Evolutionary conservation across 2,113 vertebrate genomes (phyloP).

Genomic region (Leucoraja erinaceus): DNA sequence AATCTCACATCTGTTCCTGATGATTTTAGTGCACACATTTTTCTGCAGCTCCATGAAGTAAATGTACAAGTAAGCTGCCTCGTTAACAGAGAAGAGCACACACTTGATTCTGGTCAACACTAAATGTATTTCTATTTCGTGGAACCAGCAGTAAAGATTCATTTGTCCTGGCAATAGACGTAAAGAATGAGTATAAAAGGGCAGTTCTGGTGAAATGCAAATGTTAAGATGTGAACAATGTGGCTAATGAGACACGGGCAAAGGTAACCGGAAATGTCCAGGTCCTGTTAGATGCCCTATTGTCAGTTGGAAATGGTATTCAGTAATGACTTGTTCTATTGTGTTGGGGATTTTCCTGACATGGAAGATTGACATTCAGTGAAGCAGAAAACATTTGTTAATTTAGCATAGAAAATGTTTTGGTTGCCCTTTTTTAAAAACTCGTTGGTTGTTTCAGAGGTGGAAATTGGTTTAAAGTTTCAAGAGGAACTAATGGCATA

Average conservation of each 20-base stretch:
- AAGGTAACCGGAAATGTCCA: conserved; percentile 14
- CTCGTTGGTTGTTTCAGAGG: neutral
- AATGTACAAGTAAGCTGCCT: neutral
- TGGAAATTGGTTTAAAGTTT: conserved; percentile 17
- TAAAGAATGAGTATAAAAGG: neutral
- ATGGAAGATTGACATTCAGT: conserved; percentile 61
- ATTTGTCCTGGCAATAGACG: conserved; percentile 1
- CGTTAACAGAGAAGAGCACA: neutral
- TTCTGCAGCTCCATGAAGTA: neutral
- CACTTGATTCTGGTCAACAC: neutral
- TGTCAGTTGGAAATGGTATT: conserved; percentile 20
- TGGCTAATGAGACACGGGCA: conserved; percentile 27
- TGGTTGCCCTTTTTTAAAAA: neutral
- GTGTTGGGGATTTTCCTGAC: conserved; percentile 55
- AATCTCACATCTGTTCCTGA: neutral
- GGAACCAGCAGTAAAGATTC: conserved; percentile 4
- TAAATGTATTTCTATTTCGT: neutral
- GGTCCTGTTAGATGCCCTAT: neutral
- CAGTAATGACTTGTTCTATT: conserved; percentile 34
- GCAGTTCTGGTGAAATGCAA: conserved; percentile 21
- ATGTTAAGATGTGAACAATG: conserved; percentile 22
- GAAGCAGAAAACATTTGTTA: conserved; percentile 62
- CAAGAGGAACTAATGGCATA: conserved; percentile 24
- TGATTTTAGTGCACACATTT: neutral
- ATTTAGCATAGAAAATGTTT: conserved; percentile 52